phyloP scores from a whole-genome alignment of 2,113 vertebrate species.

The Paramormyrops kingsleyae region DNA sequence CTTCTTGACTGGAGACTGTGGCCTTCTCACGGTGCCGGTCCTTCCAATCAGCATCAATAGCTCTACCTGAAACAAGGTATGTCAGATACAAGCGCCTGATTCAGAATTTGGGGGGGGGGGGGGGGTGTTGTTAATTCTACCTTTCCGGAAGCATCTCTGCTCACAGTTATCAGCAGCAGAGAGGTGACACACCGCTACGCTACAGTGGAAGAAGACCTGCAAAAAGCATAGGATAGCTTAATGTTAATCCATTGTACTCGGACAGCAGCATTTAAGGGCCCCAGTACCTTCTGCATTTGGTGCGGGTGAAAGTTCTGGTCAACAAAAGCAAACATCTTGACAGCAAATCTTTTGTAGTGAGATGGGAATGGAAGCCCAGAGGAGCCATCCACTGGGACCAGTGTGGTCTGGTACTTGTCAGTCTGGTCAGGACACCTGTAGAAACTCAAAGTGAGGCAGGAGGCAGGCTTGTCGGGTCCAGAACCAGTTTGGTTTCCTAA shows the following conservation, averaged over 20 bases:
- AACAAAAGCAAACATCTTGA: constrained; percentile 27
- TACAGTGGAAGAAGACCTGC: constrained; percentile 30
- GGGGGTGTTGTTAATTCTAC: not conserved
- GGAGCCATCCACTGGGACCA: constrained; percentile 31
- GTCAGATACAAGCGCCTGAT: too few relatives aligned
- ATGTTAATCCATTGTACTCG: not conserved
- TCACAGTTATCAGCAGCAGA: not conserved
- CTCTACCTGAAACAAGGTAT: constrained; percentile 12
- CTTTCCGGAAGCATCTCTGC: constrained; percentile 10
- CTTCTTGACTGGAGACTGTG: constrained; percentile 18
- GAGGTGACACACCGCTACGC: constrained; percentile 17
- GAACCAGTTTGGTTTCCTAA: not conserved
- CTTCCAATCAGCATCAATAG: not conserved
- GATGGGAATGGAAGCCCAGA: constrained; percentile 33
- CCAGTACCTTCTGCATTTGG: constrained; percentile 34
- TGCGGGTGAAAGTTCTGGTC: not conserved
- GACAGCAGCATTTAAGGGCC: not conserved
- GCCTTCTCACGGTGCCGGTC: not conserved
- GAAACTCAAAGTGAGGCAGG: not conserved
- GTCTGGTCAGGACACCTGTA: constrained; percentile 42
- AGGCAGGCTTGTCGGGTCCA: not conserved
- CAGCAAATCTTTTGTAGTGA: constrained; percentile 48
- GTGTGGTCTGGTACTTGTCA: constrained; percentile 44
- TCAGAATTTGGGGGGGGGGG: too few relatives aligned
- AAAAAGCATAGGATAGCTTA: not conserved